A percentile compares a stretch with the other conserved stretches of the same genome.
Evolutionary conservation across 2,113 vertebrate species (phyloP).

Genomic region (Cavia aperea): DNA sequence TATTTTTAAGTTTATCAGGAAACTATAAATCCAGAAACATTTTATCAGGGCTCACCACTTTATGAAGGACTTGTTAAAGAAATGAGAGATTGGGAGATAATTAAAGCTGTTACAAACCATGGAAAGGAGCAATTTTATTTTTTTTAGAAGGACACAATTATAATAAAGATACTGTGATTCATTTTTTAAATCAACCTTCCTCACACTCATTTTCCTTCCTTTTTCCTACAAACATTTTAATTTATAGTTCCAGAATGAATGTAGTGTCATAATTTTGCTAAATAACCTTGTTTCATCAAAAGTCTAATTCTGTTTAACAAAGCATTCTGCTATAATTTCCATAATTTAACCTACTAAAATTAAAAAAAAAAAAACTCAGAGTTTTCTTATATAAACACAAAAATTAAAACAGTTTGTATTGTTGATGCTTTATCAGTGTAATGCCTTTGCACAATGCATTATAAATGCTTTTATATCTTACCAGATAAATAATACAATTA

Average conservation of each 20-base stretch:
- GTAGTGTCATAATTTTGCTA: conserved; percentile 9
- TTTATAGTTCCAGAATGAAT: conserved; percentile 4
- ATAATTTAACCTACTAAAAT: not conserved
- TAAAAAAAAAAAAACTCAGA: not conserved
- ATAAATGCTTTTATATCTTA: not conserved
- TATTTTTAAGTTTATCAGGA: not conserved
- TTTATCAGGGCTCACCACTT: not conserved
- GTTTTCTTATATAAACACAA: conserved; percentile 4
- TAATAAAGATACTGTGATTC: not conserved
- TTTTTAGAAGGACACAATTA: not conserved
- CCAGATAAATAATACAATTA: not conserved
- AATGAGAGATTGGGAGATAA: not conserved
- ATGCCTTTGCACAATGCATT: not conserved
- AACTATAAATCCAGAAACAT: not conserved
- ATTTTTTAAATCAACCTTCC: conserved; percentile 1
- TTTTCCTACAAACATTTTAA: not conserved
- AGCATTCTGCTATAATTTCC: not conserved
- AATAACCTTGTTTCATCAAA: conserved; percentile 45
- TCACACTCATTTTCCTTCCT: not conserved
- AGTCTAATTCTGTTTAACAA: not conserved
- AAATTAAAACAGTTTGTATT: conserved; percentile 26
- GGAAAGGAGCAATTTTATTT: not conserved
- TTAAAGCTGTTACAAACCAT: not conserved
- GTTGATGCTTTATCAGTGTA: not conserved
- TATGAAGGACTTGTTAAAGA: conserved; percentile 12